Percentiles rank a stretch among this genome's conserved stretches.
Conservation (phyloP, 2,888 invertebrate species). For the Idaea biselata region DNA sequence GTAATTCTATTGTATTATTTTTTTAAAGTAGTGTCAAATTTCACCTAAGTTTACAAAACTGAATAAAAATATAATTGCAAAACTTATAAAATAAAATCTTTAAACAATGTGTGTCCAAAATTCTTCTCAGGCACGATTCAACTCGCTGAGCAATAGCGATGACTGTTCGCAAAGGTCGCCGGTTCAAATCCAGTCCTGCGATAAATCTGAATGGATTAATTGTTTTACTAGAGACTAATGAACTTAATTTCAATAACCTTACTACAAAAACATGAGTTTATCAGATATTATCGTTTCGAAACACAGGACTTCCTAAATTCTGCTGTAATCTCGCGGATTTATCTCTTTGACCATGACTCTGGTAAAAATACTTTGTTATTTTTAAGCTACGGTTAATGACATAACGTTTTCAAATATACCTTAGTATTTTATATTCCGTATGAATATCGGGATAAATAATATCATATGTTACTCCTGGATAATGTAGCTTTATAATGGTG, state of each 20-base stretch:
- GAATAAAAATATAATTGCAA: no score
- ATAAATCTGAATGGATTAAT: slow-evolving; percentile 1
- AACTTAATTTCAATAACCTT: not conserved
- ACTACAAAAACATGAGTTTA: not conserved
- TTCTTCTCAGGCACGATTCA: not conserved
- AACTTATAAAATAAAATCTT: no score
- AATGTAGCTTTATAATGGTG: no score
- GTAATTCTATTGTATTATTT: no score
- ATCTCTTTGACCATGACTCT: not conserved
- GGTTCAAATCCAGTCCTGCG: not conserved
- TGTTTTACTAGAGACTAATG: not conserved
- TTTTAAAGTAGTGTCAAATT: no score
- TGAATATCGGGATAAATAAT: no score
- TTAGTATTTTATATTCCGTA: not conserved
- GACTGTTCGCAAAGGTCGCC: not conserved
- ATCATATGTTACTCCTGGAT: no score
- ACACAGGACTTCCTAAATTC: not conserved
- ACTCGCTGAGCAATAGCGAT: not conserved
- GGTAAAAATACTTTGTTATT: not conserved
- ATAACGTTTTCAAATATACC: not conserved
- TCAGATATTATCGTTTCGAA: not conserved
- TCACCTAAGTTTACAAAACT: no score
- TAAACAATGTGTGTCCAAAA: no score
- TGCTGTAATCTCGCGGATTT: not conserved
- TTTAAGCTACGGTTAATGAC: not conserved